A percentile compares a stretch with the other conserved stretches of the same genome.
phyloP scores from a whole-genome alignment of 1,140 invertebrate species.

The Hormaphis cornu region DNA sequence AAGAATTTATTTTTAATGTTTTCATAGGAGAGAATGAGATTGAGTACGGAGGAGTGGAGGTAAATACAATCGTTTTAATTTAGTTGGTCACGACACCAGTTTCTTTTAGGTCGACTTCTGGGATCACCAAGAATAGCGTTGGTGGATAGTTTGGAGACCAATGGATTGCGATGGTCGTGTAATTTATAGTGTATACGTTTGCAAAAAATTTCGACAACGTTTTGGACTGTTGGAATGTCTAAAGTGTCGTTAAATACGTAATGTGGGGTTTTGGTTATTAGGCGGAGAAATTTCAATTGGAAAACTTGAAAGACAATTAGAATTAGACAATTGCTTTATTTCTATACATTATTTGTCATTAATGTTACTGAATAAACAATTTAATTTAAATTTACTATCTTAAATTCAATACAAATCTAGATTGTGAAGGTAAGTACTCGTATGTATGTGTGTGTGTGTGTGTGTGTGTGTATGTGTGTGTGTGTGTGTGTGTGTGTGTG shows the following conservation, averaged over 20 bases:
- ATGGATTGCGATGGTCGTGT: neutral
- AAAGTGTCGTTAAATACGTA: constrained; percentile 4
- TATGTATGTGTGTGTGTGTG: too few species aligned
- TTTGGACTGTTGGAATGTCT: neutral
- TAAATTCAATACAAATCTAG: too few species aligned
- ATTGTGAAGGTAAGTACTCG: too few species aligned
- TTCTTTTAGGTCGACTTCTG: neutral
- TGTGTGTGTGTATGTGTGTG: too few species aligned
- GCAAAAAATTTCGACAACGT: neutral
- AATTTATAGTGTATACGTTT: neutral
- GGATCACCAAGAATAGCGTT: neutral
- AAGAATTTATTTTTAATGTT: too few species aligned
- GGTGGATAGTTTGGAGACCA: neutral
- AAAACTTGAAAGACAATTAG: constrained; percentile 36
- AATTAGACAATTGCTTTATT: too few species aligned
- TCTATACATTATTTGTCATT: too few species aligned
- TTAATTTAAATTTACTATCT: too few species aligned
- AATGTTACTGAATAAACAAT: too few species aligned
- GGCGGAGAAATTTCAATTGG: neutral
- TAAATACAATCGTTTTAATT: neutral
- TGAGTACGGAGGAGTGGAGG: neutral
- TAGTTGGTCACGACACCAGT: neutral
- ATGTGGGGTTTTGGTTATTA: neutral
- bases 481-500: too few species aligned
- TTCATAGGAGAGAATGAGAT: too few species aligned